A percentile compares a stretch with the other conserved stretches of the same genome.
These are phyloP conservation scores for Noctuana brunneofusca DNA, from an alignment of 2,888 invertebrate species.

Conservation along the genomic window DNA sequence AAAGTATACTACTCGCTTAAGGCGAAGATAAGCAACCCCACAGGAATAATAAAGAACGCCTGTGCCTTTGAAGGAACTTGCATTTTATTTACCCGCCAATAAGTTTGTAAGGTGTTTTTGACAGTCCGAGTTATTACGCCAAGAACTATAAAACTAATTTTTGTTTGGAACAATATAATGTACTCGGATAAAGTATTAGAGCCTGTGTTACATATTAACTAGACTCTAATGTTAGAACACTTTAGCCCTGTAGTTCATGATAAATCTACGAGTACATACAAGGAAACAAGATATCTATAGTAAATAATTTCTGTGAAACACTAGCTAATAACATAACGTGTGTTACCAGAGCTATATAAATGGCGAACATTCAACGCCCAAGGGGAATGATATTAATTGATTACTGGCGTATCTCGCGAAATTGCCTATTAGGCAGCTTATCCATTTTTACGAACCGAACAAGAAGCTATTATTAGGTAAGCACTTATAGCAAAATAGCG, in stretches of 20 bases:
- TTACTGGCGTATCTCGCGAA: conserved; percentile 20
- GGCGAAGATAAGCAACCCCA: not conserved
- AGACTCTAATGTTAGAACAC: too few species aligned
- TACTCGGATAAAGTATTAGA: too few species aligned
- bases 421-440: conserved; percentile 18
- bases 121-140: too few species aligned
- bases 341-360: conserved; percentile 18
- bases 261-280: not conserved
- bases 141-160: too few species aligned
- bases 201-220: too few species aligned
- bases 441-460: conserved; percentile 16
- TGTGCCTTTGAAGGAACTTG: too few species aligned
- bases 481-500: not conserved
- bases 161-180: too few species aligned
- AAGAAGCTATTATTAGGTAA: not conserved
- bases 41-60: not conserved
- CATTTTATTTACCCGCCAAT: too few species aligned
- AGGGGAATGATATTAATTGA: conserved; percentile 24
- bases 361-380: conserved; percentile 17
- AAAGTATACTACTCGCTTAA: not conserved
- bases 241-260: too few species aligned
- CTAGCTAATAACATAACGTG: conserved; percentile 10
- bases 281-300: not conserved
- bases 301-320: not conserved
- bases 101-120: too few species aligned